A percentile compares a stretch with the other conserved stretches of the same genome.
phyloP scores from a whole-genome alignment of 2,888 invertebrate species.

The Trachelus iudaicus region DNA sequence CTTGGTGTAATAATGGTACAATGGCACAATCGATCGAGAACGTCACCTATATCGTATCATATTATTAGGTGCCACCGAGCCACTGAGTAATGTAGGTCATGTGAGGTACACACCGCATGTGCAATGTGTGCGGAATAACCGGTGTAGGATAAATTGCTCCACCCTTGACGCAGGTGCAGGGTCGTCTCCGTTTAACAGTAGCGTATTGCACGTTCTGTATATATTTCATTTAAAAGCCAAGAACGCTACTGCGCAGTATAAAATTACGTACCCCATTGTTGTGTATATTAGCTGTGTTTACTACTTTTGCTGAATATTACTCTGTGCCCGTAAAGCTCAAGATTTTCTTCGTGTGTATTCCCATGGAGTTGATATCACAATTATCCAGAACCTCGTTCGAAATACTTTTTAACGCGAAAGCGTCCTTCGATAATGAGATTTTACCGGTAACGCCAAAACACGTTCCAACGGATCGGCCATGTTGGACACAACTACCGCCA shows the following conservation, averaged over 20 bases:
- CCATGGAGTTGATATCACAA: neutral
- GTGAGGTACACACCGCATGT: slow-evolving; percentile 8
- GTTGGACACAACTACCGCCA: neutral
- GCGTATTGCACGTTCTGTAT: neutral
- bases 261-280: neutral
- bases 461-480: neutral
- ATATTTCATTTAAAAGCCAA: neutral
- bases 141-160: slow-evolving; percentile 7
- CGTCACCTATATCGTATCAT: slow-evolving; percentile 12
- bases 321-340: neutral
- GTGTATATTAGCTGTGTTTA: neutral
- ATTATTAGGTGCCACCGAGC: slow-evolving; percentile 17
- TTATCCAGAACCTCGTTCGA: neutral
- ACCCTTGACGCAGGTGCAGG: slow-evolving; percentile 5
- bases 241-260: neutral
- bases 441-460: neutral
- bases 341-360: neutral
- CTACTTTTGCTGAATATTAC: neutral
- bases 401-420: neutral
- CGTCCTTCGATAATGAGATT: neutral
- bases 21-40: slow-evolving; percentile 10
- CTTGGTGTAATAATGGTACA: neutral
- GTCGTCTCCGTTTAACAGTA: neutral
- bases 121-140: slow-evolving; percentile 7
- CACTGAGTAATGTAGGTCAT: slow-evolving; percentile 19